phyloP scores from a whole-genome alignment of 2,797 vertebrate genomes.

The Melopsittacus undulatus region DNA sequence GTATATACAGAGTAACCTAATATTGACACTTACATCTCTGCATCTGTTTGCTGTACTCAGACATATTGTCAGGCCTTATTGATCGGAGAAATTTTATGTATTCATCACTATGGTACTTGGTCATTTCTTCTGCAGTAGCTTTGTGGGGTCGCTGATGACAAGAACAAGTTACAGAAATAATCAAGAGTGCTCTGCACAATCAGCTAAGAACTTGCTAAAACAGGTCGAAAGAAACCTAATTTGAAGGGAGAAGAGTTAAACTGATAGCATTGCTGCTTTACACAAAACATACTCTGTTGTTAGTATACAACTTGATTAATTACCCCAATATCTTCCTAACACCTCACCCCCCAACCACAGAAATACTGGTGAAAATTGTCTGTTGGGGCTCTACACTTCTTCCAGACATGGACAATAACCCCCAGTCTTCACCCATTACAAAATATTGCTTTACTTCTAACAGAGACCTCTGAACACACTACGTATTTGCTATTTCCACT shows the following conservation, averaged over 20 bases:
- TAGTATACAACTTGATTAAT: neutral
- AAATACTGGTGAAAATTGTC: neutral
- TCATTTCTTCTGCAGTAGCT: slow-evolving; percentile 94
- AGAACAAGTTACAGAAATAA: slow-evolving; percentile 31
- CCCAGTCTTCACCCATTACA: neutral
- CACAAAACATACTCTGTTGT: neutral
- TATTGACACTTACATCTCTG: slow-evolving; percentile 87
- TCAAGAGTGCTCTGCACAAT: neutral
- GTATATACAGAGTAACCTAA: neutral
- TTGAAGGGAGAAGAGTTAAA: neutral
- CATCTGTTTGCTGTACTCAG: slow-evolving; percentile 96
- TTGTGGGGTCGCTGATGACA: slow-evolving; percentile 88
- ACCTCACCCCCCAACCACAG: neutral
- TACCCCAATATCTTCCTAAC: neutral
- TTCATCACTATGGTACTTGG: slow-evolving; percentile 94
- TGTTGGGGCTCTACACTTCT: neutral
- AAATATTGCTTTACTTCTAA: neutral
- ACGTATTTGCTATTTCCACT: neutral
- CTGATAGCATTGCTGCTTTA: neutral
- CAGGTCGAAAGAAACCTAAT: neutral
- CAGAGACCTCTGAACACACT: neutral
- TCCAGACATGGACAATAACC: neutral
- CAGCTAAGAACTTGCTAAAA: neutral
- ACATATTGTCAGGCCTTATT: slow-evolving; percentile 94
- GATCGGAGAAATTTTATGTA: slow-evolving; percentile 94